These are phyloP conservation scores for Scaptomyza cyrtandrae DNA, from an alignment of 2,888 invertebrate species.

Conservation along the genomic window DNA sequence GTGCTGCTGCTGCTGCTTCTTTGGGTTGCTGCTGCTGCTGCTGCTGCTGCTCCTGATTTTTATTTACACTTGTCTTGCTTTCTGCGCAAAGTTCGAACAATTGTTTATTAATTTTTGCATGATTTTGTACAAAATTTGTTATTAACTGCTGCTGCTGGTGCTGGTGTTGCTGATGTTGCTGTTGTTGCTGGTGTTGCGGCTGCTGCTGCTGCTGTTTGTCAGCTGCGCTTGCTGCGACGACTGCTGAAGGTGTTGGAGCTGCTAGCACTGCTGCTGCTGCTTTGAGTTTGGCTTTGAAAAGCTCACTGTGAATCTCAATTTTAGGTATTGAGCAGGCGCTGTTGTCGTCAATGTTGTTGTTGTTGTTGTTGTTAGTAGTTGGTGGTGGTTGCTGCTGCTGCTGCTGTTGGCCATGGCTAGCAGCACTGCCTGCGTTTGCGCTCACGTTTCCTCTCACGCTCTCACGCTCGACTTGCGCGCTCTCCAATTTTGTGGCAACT, in stretches of 20 bases:
- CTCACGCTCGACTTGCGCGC: conserved; percentile 78
- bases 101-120: conserved; percentile 26
- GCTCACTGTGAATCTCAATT: conserved; percentile 73
- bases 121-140: conserved; percentile 35
- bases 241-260: conserved; percentile 55
- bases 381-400: conserved; percentile 25
- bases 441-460: conserved; percentile 40
- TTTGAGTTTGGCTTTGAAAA: conserved; percentile 74
- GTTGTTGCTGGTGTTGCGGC: conserved; percentile 42
- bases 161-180: conserved; percentile 52
- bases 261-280: conserved; percentile 40
- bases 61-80: conserved; percentile 11
- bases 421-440: conserved; percentile 60
- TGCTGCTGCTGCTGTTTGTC: conserved; percentile 73
- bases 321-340: conserved; percentile 70
- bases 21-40: conserved; percentile 6
- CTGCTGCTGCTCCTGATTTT: not conserved
- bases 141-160: conserved; percentile 55
- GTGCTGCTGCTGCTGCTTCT: conserved; percentile 8
- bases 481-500: conserved; percentile 69
- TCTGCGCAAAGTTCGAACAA: no score
- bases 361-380: conserved; percentile 25
- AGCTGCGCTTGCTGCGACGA: conserved; percentile 75
- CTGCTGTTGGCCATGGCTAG: conserved; percentile 59
- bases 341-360: conserved; percentile 31